phyloP scores from a whole-genome alignment of 2,888 invertebrate species.

The Smittia sp. region DNA sequence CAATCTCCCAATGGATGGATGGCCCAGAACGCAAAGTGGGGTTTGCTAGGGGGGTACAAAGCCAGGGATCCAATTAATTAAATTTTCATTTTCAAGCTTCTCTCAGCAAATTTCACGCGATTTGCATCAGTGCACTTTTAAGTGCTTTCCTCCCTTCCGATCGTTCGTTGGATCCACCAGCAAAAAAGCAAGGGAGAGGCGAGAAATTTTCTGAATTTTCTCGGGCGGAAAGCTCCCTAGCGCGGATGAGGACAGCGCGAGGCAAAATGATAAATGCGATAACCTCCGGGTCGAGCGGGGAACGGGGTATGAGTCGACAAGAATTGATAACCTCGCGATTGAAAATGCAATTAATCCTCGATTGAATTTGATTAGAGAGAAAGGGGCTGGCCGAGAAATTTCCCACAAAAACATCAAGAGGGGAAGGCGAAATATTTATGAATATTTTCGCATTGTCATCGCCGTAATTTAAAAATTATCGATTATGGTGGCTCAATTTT shows the following conservation, averaged over 20 bases:
- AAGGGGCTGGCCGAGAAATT: constrained; percentile 1
- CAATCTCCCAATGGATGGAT: background rate
- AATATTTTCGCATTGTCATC: constrained; percentile 38
- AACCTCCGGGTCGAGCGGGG: background rate
- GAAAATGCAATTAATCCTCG: constrained; percentile 33
- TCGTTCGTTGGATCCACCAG: background rate
- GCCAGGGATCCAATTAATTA: constrained; percentile 34
- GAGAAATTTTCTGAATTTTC: background rate
- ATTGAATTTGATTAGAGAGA: constrained; percentile 31
- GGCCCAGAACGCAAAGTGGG: background rate
- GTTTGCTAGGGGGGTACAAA: background rate
- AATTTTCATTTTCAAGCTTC: constrained; percentile 28
- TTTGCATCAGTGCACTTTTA: constrained; percentile 32
- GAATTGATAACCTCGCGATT: constrained; percentile 21
- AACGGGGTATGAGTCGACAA: constrained; percentile 13
- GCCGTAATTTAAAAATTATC: constrained; percentile 34
- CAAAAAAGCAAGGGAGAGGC: too few species aligned
- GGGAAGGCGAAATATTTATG: constrained; percentile 6
- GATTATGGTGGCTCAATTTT: constrained; percentile 11
- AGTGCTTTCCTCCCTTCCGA: background rate
- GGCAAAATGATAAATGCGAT: background rate
- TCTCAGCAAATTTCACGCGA: constrained; percentile 31
- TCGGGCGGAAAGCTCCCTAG: background rate
- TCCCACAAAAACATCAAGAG: background rate
- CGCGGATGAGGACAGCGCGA: background rate